Evolutionary conservation across 2,888 invertebrate species (phyloP), one percentile per base, ranked within the genome.

Genomic region (Polydrusus tereticollis): DNA sequence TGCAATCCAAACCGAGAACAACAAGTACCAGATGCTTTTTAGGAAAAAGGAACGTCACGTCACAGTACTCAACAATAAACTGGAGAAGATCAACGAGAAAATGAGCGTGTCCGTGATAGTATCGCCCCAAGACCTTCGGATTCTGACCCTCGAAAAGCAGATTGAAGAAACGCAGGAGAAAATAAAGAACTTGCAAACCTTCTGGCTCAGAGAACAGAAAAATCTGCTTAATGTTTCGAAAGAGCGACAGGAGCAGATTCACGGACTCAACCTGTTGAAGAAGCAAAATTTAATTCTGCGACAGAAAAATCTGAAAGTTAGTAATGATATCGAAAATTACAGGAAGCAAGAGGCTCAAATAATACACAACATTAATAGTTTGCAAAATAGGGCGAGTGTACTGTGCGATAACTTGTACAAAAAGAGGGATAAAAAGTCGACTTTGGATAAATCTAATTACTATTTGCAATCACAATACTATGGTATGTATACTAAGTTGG

Each of bases 201-300:
- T 90, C 82, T 95, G 95, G 95, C 85, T 95, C 75, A 88, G 93
- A 58, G 89, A 92, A 76, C 94, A 95, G 83, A 90, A 91, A 0
- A 90, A 91, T 81, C 89, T 93, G 68, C 90, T 94, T 1, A 87
- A 88, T 73, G 83, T 94, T 14, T 89, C 92, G 0, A 87, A 91
- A 71, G 91, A 93, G 76, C 88, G 93, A 72, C 91, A 91, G 77
- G 86, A 88, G 73, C 90, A 93, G 81, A 84, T 93, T 8, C 87
- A 89, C 36, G 91, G 93, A 76, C 89, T 93, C 68, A 92, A 91
- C 83, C 87, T 93, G 18, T 86, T 93, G 10, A 88, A 88, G 73
- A 94, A 94, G 86, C 93, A 90, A 80, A 86, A 87, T 60, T 82
- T 87, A 77, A 86, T 95, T 65, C 89, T 94, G 83, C 91, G 92